A percentile compares a stretch with the other conserved stretches of the same genome.
Conservation (phyloP, 2,888 invertebrate species). For the Octodonta nipae region DNA sequence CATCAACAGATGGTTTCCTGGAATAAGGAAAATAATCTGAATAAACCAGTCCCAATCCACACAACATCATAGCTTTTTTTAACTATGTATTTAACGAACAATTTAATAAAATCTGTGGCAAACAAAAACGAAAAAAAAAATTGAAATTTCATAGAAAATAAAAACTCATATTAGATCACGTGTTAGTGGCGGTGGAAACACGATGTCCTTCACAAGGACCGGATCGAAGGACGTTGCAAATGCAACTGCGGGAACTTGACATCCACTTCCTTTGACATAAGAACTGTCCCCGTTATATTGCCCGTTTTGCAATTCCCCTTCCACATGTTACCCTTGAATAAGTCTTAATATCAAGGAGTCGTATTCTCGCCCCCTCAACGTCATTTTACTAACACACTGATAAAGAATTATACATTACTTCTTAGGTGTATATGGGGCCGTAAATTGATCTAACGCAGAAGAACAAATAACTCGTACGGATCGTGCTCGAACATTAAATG, state of each 20-base stretch:
- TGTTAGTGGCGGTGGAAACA: no score
- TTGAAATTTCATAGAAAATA: not conserved
- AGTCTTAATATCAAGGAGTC: conserved; percentile 30
- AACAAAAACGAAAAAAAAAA: no score
- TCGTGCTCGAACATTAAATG: no score
- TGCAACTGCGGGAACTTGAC: conserved; percentile 20
- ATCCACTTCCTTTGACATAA: conserved; percentile 21
- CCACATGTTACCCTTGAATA: conserved; percentile 30
- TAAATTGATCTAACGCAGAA: no score
- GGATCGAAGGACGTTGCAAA: conserved; percentile 16
- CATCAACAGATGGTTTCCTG: conserved; percentile 78
- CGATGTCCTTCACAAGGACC: no score
- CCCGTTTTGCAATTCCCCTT: conserved; percentile 26
- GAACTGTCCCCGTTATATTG: conserved; percentile 19
- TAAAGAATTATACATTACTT: not conserved
- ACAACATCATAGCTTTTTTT: conserved; percentile 26
- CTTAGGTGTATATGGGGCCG: no score
- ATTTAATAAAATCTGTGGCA: no score
- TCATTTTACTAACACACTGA: not conserved
- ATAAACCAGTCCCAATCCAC: conserved; percentile 24
- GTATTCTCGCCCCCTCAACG: conserved; percentile 19
- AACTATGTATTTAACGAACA: no score
- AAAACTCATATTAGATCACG: no score
- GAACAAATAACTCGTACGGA: no score
- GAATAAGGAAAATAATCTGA: conserved; percentile 39